These are phyloP conservation scores for Parnassius glacialis DNA, from an alignment of 2,888 invertebrate genomes.

Conservation along the genomic window DNA sequence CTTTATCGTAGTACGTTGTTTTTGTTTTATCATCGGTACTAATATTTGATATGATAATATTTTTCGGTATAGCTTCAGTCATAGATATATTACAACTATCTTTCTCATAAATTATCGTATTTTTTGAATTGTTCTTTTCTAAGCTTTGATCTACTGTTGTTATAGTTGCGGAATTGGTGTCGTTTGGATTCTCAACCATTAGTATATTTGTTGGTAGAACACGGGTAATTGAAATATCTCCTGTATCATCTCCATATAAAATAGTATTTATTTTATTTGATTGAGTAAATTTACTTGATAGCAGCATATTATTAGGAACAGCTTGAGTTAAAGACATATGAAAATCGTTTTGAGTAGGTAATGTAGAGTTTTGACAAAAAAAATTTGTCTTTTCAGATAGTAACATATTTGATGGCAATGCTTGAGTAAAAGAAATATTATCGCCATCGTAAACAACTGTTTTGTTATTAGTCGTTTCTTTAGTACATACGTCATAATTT, in stretches of 20 bases:
- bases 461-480: constrained; percentile 29
- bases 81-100: constrained; percentile 32
- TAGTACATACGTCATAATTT: constrained; percentile 25
- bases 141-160: constrained; percentile 27
- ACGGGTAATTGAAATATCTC: constrained; percentile 39
- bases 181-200: constrained; percentile 29
- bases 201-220: constrained; percentile 31
- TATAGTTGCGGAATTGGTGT: constrained; percentile 22
- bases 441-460: constrained; percentile 35
- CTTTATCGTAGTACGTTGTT: background rate
- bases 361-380: constrained; percentile 13
- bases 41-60: constrained; percentile 27
- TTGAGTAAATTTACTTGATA: constrained; percentile 5
- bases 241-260: constrained; percentile 30
- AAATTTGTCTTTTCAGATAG: constrained; percentile 1
- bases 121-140: constrained; percentile 26
- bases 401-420: constrained; percentile 27
- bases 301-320: constrained; percentile 32
- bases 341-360: constrained; percentile 2
- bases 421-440: constrained; percentile 34
- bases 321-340: constrained; percentile 37
- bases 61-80: constrained; percentile 32
- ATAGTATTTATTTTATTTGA: constrained; percentile 33
- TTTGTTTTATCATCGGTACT: constrained; percentile 4
- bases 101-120: constrained; percentile 21